Evolutionary conservation across 2,797 vertebrate genomes (phyloP).

Genomic region (Hoplostethus mediterraneus): DNA sequence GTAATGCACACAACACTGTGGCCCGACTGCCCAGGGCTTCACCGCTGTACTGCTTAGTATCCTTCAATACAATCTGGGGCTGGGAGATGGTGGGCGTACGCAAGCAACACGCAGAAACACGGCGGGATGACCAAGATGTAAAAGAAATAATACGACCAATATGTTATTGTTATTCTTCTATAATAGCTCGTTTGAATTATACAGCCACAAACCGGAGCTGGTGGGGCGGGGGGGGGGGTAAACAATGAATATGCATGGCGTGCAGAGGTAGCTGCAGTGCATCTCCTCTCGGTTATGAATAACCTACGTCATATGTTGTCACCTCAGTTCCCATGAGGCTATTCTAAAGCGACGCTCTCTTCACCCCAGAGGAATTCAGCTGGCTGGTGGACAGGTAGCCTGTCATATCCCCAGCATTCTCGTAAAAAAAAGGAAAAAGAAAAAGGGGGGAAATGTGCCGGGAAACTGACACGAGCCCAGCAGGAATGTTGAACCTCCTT

Average conservation of each 20-base stretch:
- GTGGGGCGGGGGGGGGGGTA: slow-evolving; percentile 63
- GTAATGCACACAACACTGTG: slow-evolving; percentile 79
- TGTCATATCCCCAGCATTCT: slow-evolving; percentile 79
- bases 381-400: slow-evolving; percentile 83
- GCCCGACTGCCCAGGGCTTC: slow-evolving; percentile 67
- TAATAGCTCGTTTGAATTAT: slow-evolving; percentile 62
- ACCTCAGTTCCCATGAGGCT: slow-evolving; percentile 79
- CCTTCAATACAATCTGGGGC: slow-evolving; percentile 45
- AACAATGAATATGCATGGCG: slow-evolving; percentile 85
- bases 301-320: slow-evolving; percentile 83
- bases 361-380: slow-evolving; percentile 81
- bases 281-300: slow-evolving; percentile 80
- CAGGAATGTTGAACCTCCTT: slow-evolving; percentile 85
- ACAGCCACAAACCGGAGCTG: slow-evolving; percentile 55
- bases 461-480: slow-evolving; percentile 84
- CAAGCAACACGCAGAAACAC: slow-evolving; percentile 28
- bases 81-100: slow-evolving; percentile 47
- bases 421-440: slow-evolving; percentile 45
- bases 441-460: slow-evolving; percentile 65
- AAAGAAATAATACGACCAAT: slow-evolving; percentile 52
- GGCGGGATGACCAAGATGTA: slow-evolving; percentile 42
- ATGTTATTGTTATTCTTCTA: slow-evolving; percentile 49
- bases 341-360: slow-evolving; percentile 68
- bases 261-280: slow-evolving; percentile 62
- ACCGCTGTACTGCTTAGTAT: slow-evolving; percentile 65